phyloP scores from a whole-genome alignment of 1,140 invertebrate genomes.

The Orussus abietinus region DNA sequence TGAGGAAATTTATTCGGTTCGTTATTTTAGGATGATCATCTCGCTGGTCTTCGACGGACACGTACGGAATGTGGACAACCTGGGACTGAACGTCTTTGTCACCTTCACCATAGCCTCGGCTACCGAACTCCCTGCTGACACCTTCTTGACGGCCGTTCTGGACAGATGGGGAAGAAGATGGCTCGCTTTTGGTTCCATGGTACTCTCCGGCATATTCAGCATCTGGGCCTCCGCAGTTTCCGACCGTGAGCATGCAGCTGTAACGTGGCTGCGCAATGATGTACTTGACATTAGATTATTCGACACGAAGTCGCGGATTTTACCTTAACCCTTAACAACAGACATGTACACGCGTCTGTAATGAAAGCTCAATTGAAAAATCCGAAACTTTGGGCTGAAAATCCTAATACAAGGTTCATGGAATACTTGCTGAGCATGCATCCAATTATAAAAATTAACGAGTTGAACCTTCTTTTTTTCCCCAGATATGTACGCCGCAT shows the following conservation, averaged over 20 bases:
- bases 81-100: slow-evolving; percentile 75
- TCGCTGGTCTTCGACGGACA: slow-evolving; percentile 84
- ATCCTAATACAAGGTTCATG: too few species aligned
- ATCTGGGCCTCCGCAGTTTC: slow-evolving; percentile 69
- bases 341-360: too few species aligned
- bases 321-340: too few species aligned
- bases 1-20: slow-evolving; percentile 2
- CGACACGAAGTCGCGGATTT: too few species aligned
- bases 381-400: too few species aligned
- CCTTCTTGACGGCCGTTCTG: slow-evolving; percentile 71
- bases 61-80: slow-evolving; percentile 75
- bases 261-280: too few species aligned
- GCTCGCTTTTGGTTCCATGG: slow-evolving; percentile 76
- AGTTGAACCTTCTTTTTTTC: slow-evolving; percentile 23
- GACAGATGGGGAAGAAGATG: slow-evolving; percentile 81
- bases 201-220: slow-evolving; percentile 76
- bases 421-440: too few species aligned
- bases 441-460: too few species aligned
- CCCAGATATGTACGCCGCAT: slow-evolving; percentile 65
- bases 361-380: too few species aligned
- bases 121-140: slow-evolving; percentile 79
- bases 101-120: slow-evolving; percentile 80
- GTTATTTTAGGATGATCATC: slow-evolving; percentile 67
- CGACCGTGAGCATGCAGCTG: slow-evolving; percentile 55
- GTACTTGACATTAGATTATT: too few species aligned